Evolutionary conservation across 2,888 invertebrate genomes (phyloP).

Genomic region (Tuberolachnus salignus): DNA sequence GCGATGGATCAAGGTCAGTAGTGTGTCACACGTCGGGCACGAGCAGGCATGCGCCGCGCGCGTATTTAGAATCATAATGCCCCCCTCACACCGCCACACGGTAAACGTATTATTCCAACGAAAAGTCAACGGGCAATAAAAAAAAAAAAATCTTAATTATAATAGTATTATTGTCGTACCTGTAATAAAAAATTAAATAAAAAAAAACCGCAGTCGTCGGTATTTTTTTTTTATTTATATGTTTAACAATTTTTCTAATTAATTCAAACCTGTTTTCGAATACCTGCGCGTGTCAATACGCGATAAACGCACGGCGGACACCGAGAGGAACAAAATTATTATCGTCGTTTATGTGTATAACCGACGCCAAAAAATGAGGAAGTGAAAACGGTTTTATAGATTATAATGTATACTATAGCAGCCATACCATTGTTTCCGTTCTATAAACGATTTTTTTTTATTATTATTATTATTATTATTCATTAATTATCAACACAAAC

Average conservation of each 20-base stretch:
- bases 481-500: constrained; percentile 44
- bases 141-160: not conserved
- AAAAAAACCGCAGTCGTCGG: not conserved
- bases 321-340: constrained; percentile 3
- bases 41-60: not conserved
- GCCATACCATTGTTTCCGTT: constrained; percentile 49
- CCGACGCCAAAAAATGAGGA: constrained; percentile 12
- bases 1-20: constrained; percentile 36
- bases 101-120: constrained; percentile 15
- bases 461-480: not conserved
- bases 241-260: too few relatives aligned
- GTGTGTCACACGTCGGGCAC: not conserved
- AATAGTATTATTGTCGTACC: not conserved
- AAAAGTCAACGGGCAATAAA: constrained; percentile 22
- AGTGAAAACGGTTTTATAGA: constrained; percentile 35
- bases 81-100: too few relatives aligned
- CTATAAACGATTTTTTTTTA: constrained; percentile 43
- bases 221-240: too few relatives aligned
- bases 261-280: constrained; percentile 5
- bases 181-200: too few relatives aligned
- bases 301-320: not conserved
- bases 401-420: constrained; percentile 5
- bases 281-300: constrained; percentile 12
- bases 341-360: not conserved
- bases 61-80: constrained; percentile 29